These are phyloP conservation scores for Botia kubotai DNA, from an alignment of 2,797 vertebrate species.

Conservation along the genomic window DNA sequence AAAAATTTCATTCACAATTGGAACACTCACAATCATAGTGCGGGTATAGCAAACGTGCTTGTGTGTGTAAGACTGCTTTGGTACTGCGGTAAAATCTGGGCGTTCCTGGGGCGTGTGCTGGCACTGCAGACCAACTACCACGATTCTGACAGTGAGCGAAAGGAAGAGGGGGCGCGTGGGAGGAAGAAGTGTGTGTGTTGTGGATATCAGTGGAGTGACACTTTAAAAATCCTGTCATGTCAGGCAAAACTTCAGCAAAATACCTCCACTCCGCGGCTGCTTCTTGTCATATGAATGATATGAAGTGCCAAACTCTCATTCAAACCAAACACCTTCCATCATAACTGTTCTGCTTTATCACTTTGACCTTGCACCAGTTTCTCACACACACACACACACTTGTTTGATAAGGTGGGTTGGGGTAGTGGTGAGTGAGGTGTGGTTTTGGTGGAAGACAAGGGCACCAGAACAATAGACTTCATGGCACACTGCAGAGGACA, in stretches of 20 bases:
- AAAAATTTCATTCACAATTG: neutral
- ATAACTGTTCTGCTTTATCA: constrained; percentile 3
- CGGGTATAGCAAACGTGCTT: constrained; percentile 43
- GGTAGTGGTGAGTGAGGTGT: constrained; percentile 48
- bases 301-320: neutral
- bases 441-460: constrained; percentile 64
- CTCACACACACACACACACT: constrained; percentile 34
- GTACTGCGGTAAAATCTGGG: constrained; percentile 58
- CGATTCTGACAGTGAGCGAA: constrained; percentile 53
- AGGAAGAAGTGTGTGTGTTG: constrained; percentile 56
- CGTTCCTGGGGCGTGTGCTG: constrained; percentile 54
- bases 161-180: constrained; percentile 44
- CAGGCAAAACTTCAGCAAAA: constrained; percentile 13
- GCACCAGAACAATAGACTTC: constrained; percentile 74
- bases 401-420: constrained; percentile 2
- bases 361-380: constrained; percentile 34
- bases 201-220: constrained; percentile 29
- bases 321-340: constrained; percentile 22
- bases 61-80: constrained; percentile 50
- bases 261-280: constrained; percentile 14
- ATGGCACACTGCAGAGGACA: constrained; percentile 75
- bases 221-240: constrained; percentile 19
- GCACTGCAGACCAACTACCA: constrained; percentile 55
- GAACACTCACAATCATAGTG: constrained; percentile 9
- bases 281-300: neutral